A percentile compares a stretch with the other conserved stretches of the same genome.
Conservation (phyloP, 2,797 vertebrate genomes). For the Anguilla anguilla region DNA sequence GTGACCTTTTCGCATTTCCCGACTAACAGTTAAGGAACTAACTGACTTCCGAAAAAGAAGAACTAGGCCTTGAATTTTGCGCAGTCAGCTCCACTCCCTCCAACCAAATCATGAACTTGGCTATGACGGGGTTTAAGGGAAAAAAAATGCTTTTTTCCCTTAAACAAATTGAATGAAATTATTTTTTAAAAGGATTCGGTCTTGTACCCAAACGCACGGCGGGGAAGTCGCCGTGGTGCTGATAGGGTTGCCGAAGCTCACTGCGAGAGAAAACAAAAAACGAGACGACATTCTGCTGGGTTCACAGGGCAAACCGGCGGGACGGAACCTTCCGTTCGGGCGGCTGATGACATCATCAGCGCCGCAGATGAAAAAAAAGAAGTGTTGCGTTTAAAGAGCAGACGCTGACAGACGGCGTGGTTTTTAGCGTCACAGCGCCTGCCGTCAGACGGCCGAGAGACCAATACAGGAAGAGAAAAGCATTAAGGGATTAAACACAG, state of each 20-base stretch:
- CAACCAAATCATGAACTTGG: constrained; percentile 79
- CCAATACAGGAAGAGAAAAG: constrained; percentile 47
- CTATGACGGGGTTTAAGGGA: neutral
- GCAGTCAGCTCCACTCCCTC: constrained; percentile 96
- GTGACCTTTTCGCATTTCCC: neutral
- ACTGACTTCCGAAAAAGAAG: neutral
- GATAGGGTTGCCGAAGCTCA: constrained; percentile 97
- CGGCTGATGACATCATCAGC: constrained; percentile 93
- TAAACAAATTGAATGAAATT: constrained; percentile 92
- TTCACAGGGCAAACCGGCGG: constrained; percentile 99
- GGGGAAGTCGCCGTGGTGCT: constrained; percentile 97
- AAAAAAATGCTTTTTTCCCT: constrained; percentile 28
- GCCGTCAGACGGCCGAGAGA: constrained; percentile 77
- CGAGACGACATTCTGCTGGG: constrained; percentile 84
- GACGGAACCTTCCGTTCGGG: constrained; percentile 99
- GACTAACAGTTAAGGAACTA: neutral
- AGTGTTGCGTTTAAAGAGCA: constrained; percentile 98
- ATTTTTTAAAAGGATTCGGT: constrained; percentile 77
- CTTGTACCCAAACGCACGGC: constrained; percentile 96
- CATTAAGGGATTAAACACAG: constrained; percentile 4
- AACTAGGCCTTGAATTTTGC: constrained; percentile 47
- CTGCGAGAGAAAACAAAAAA: neutral
- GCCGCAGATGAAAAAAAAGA: constrained; percentile 99
- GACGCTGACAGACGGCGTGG: constrained; percentile 95
- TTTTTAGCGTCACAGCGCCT: constrained; percentile 71